phyloP scores from a whole-genome alignment of 2,113 vertebrate genomes.

The Motacilla alba region DNA sequence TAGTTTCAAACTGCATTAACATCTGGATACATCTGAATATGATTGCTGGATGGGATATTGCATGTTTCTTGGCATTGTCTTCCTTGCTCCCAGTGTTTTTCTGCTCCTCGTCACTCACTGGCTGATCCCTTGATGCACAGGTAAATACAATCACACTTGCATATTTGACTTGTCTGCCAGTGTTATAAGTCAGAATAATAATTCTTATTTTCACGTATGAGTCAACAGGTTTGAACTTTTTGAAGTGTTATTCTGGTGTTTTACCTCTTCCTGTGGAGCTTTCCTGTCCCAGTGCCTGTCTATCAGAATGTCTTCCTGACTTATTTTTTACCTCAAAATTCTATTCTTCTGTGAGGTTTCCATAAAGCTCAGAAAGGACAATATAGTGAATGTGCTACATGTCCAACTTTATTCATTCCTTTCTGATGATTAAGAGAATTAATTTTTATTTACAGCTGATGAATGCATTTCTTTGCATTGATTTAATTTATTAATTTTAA shows the following conservation, averaged over 20 bases:
- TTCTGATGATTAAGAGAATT: not conserved
- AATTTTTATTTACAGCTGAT: not conserved
- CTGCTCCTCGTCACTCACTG: not conserved
- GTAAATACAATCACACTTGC: not conserved
- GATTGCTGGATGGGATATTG: not conserved
- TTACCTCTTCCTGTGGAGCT: not conserved
- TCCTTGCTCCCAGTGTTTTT: not conserved
- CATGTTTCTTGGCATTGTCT: not conserved
- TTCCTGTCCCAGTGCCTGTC: not conserved
- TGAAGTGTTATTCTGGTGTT: not conserved
- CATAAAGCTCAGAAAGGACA: not conserved
- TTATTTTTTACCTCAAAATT: not conserved
- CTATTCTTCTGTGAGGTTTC: not conserved
- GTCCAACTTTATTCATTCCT: not conserved
- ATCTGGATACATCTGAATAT: not conserved
- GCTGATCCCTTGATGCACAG: not conserved
- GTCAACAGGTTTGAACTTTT: not conserved
- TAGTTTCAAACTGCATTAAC: constrained; percentile 14
- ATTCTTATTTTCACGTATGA: not conserved
- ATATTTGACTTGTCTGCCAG: not conserved
- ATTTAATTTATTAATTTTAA: not conserved
- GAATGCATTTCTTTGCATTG: not conserved
- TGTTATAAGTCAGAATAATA: not conserved
- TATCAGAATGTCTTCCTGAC: not conserved
- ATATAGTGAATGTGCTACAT: not conserved